Conservation (phyloP, 2,113 vertebrate genomes). For the Brachypteracias leptosomus region DNA sequence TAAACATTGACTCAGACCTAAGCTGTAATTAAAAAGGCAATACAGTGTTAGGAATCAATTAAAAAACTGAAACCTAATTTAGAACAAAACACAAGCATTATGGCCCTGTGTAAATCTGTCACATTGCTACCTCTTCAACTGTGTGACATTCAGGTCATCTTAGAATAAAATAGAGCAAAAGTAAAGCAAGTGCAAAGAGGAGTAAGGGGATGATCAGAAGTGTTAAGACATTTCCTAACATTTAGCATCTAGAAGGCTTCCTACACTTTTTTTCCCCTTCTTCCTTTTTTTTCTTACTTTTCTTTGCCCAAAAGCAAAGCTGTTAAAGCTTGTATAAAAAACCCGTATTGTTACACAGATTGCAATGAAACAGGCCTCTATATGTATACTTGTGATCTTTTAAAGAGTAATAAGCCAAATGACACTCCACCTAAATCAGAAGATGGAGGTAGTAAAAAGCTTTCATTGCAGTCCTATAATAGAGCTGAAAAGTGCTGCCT, state of each 20-base stretch:
- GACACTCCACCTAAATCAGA: neutral
- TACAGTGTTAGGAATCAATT: neutral
- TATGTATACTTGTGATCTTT: neutral
- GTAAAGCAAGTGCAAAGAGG: neutral
- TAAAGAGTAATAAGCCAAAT: neutral
- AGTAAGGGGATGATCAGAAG: neutral
- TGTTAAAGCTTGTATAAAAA: neutral
- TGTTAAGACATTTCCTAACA: neutral
- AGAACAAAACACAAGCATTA: neutral
- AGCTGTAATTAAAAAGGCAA: neutral
- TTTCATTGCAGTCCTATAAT: neutral
- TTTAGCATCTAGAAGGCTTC: neutral
- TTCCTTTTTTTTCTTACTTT: neutral
- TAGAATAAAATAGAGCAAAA: neutral
- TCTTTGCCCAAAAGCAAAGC: neutral
- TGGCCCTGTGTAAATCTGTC: neutral
- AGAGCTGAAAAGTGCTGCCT: neutral
- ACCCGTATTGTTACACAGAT: neutral
- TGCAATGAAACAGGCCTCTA: neutral
- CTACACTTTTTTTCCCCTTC: accelerated
- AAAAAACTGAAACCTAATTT: neutral
- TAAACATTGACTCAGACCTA: neutral
- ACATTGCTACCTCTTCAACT: neutral
- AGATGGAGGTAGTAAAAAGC: neutral
- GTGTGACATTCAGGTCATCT: neutral